Conservation (phyloP, 2,888 invertebrate species). For the Meteorus colon region DNA sequence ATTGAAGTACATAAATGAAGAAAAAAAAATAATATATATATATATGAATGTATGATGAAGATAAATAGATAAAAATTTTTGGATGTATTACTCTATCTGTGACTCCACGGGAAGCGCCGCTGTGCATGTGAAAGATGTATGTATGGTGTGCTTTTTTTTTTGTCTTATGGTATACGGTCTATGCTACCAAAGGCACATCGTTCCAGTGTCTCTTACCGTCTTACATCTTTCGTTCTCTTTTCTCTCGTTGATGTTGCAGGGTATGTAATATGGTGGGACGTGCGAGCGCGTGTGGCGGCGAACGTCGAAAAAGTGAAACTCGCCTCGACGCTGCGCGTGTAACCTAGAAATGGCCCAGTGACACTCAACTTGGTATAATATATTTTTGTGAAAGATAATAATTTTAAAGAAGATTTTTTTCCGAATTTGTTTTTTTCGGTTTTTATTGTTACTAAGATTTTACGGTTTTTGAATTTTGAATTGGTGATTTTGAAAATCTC, state of each 20-base stretch:
- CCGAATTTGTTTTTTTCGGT: too few relatives aligned
- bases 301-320: conserved; percentile 73
- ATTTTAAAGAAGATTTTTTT: too few relatives aligned
- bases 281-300: conserved; percentile 66
- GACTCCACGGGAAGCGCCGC: background rate
- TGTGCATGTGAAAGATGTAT: conserved; percentile 33
- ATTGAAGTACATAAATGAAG: too few relatives aligned
- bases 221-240: conserved; percentile 1
- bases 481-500: too few relatives aligned
- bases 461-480: too few relatives aligned
- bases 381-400: conserved; percentile 14
- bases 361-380: conserved; percentile 66
- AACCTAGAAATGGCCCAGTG: conserved; percentile 72
- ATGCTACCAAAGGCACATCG: background rate
- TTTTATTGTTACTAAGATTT: too few relatives aligned
- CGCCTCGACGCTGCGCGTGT: conserved; percentile 72
- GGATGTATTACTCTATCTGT: background rate
- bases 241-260: conserved; percentile 5
- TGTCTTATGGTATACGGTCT: conserved; percentile 9
- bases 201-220: background rate
- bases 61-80: conserved; percentile 7
- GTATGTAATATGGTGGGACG: conserved; percentile 10
- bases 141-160: conserved; percentile 1
- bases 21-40: too few relatives aligned
- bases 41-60: background rate